Base-by-base conservation (phyloP, 2,888 invertebrate species). In the Apamea monoglypha region DNA sequence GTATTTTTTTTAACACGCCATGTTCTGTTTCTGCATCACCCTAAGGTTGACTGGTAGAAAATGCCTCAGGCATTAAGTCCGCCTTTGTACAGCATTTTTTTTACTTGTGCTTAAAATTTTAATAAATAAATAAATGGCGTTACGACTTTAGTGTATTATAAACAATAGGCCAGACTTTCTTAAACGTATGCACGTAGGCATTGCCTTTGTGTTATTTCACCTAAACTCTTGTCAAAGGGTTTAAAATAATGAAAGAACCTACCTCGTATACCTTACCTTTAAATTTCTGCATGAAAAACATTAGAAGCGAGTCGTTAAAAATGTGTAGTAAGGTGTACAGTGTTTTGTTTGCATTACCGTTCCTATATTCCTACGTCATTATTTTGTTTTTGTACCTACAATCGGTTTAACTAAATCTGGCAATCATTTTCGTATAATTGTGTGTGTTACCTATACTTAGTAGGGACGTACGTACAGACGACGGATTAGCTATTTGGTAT, bases 221-320 rank as follows among this genome's bases (percentile, higher is more conserved):
- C 18, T 56, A 21, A 21, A 64, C 10, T 83, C 16, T 0, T 47
- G 36, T 29, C 61, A 59, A 36, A 69, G 67, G 12, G 18, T 32
- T 59, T n/a, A 44, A 84, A 63, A 59, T 50, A 75, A 72, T 68
- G 5, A 63, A 70, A 25, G 29, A 53, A 53, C 44, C 53, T 44
- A 32, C 53, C 47, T 21, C 12, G 68, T 7, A 40, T 44, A 64
- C 16, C 29, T 66, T 77, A 32, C 78, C 32, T 68, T 25, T 36
- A n/a, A 4, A 68, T 72, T 82, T 72, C 56, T 72, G 40, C 36
- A 56, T 63, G 64, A 71, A 71, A 63, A 59, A 67, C 61, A 47
- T 71, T 36, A 56, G 40, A 73, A 44, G 40, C 0, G 25, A 32
- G 12, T 78, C 18, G 25, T 63, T 78, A 16, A 72, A 56, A 70